A percentile compares a stretch with the other conserved stretches of the same genome.
These are phyloP conservation scores for Papilio polytes DNA, from an alignment of 1,140 invertebrate species.

Conservation along the genomic window DNA sequence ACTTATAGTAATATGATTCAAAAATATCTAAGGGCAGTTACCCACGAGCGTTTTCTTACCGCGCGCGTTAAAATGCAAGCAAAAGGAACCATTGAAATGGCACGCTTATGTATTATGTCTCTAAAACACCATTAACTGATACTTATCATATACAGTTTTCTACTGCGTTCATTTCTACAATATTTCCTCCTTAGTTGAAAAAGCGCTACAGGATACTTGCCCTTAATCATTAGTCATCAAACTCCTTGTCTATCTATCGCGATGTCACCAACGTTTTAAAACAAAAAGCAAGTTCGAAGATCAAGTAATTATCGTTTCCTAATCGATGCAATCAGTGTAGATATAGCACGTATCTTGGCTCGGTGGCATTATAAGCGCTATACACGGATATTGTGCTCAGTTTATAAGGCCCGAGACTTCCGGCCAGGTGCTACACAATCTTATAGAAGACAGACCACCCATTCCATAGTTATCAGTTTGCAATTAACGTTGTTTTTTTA, in stretches of 20 bases:
- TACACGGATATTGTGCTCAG: slow-evolving; percentile 32
- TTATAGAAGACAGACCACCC: slow-evolving; percentile 21
- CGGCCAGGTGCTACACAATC: slow-evolving; percentile 28
- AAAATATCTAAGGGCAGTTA: neutral
- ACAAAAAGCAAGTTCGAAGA: slow-evolving; percentile 40
- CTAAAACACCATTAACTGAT: no score
- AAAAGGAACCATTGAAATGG: no score
- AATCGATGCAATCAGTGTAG: slow-evolving; percentile 35
- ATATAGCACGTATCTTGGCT: slow-evolving; percentile 34
- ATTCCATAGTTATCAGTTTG: slow-evolving; percentile 24
- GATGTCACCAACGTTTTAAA: slow-evolving; percentile 10
- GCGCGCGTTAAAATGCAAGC: neutral
- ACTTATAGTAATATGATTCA: slow-evolving; percentile 20
- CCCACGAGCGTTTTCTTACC: neutral
- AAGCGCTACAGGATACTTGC: neutral
- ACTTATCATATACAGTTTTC: no score
- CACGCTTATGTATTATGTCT: no score
- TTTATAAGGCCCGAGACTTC: slow-evolving; percentile 34
- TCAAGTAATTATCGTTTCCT: slow-evolving; percentile 38
- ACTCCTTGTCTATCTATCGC: slow-evolving; percentile 9
- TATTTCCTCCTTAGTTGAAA: neutral
- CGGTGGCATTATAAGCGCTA: slow-evolving; percentile 13
- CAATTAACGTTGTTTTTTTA: slow-evolving; percentile 19
- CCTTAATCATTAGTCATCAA: slow-evolving; percentile 27
- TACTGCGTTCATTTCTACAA: neutral